These are phyloP conservation scores for Elgaria multicarinata DNA, from an alignment of 2,113 vertebrate species.

Conservation along the genomic window DNA sequence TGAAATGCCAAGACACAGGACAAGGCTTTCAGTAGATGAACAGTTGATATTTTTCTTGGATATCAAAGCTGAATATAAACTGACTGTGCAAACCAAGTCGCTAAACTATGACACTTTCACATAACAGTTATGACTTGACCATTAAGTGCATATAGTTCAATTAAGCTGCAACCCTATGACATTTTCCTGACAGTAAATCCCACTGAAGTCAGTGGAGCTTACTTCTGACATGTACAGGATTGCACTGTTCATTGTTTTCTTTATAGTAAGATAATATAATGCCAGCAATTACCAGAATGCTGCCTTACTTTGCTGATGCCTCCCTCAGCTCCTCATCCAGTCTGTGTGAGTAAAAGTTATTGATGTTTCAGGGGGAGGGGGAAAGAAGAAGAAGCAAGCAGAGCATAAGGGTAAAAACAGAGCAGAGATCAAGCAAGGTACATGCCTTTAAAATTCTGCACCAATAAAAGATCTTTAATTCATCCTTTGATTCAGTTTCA, in stretches of 20 bases:
- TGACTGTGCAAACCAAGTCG: constrained; percentile 24
- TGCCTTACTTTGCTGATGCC: constrained; percentile 90
- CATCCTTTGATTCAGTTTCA: neutral
- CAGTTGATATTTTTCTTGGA: neutral
- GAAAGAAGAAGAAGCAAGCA: constrained; percentile 78
- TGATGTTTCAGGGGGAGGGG: constrained; percentile 62
- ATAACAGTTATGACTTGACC: constrained; percentile 20
- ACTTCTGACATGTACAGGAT: neutral
- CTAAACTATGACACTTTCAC: constrained; percentile 32
- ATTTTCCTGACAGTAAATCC: neutral
- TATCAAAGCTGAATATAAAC: neutral
- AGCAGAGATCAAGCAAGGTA: constrained; percentile 63
- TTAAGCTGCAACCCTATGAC: neutral
- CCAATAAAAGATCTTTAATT: constrained; percentile 22
- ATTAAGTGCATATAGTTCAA: constrained; percentile 34
- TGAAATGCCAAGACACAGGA: neutral
- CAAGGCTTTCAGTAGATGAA: neutral
- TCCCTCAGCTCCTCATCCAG: constrained; percentile 96
- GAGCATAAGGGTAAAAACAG: constrained; percentile 79
- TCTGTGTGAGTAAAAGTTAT: constrained; percentile 83
- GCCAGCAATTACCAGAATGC: constrained; percentile 68
- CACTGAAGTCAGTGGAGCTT: neutral
- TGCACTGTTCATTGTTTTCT: constrained; percentile 26
- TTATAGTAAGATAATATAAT: constrained; percentile 57
- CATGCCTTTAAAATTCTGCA: constrained; percentile 47